phyloP scores from a whole-genome alignment of 30 jellyfish, hydroid and myxozoan genomes.

The Pelagia noctiluca region DNA sequence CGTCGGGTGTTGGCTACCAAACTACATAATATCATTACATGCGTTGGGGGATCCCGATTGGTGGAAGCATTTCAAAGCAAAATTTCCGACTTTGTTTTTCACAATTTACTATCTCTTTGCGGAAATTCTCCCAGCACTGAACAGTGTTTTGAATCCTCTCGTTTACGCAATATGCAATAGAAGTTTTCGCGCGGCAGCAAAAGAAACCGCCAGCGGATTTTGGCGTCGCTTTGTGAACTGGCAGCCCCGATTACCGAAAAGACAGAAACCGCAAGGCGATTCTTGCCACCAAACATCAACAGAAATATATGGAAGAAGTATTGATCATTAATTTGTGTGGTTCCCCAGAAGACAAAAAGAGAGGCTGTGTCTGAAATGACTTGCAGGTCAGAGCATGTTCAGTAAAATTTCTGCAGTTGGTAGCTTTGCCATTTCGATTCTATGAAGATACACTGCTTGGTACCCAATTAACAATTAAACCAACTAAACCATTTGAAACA shows the following conservation, averaged over 20 bases:
- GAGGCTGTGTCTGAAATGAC: too few species aligned
- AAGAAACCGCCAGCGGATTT: constrained; percentile 27
- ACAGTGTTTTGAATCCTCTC: constrained; percentile 77
- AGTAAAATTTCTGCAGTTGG: too few species aligned
- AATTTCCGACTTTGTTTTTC: constrained; percentile 30
- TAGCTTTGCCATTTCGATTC: too few species aligned
- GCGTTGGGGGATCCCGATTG: constrained; percentile 27
- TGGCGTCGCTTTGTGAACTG: constrained; percentile 20
- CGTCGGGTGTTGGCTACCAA: constrained; percentile 87
- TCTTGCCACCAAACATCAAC: too few species aligned
- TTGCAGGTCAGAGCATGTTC: too few species aligned
- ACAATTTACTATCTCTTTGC: constrained; percentile 43
- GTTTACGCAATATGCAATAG: constrained; percentile 67
- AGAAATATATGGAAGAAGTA: too few species aligned
- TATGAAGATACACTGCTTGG: too few species aligned
- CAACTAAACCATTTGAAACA: too few species aligned
- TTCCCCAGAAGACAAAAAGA: too few species aligned
- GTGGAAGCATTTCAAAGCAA: constrained; percentile 41
- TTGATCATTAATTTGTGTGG: too few species aligned
- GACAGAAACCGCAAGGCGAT: too few species aligned
- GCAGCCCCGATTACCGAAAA: constrained; percentile 1
- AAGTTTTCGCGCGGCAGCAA: constrained; percentile 57
- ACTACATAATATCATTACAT: constrained; percentile 62
- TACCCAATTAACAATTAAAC: too few species aligned
- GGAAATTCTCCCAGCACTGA: constrained; percentile 77